Conservation (phyloP, 2,797 vertebrate species). For the Smutsia gigantea region DNA sequence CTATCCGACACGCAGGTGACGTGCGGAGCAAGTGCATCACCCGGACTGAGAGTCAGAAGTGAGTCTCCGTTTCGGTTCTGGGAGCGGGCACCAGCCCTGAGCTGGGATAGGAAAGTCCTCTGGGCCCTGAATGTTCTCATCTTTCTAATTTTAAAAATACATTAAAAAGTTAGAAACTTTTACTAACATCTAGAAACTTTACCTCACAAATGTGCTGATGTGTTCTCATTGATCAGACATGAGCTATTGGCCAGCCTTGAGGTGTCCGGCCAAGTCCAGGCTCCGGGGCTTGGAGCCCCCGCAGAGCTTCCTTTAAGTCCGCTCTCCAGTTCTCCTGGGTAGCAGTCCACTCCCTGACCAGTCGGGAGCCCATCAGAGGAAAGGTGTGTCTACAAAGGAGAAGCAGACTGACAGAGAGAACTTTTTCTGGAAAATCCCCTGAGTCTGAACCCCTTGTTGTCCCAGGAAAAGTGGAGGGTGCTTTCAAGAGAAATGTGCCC, state of each 20-base stretch:
- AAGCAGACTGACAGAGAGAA: neutral
- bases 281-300: too few species aligned
- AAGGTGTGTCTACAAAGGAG: rapidly evolving
- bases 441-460: rapidly evolving
- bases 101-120: neutral
- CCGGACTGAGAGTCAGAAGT: too few species aligned
- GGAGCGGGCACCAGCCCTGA: neutral
- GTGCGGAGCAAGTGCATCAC: rapidly evolving
- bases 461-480: neutral
- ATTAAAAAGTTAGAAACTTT: too few species aligned
- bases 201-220: rapidly evolving
- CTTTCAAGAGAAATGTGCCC: neutral
- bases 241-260: rapidly evolving
- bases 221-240: rapidly evolving
- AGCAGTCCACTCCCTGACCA: neutral
- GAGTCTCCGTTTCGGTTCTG: neutral
- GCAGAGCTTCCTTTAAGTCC: rapidly evolving
- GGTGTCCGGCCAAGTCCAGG: too few species aligned
- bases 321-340: too few species aligned
- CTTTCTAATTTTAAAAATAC: neutral
- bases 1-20: rapidly evolving
- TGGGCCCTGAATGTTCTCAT: neutral
- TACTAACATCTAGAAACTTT: neutral
- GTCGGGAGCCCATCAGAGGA: too few species aligned
- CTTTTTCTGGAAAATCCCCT: neutral